Evolutionary conservation across 2,888 invertebrate species (phyloP).

Genomic region (Microplitis manilae): DNA sequence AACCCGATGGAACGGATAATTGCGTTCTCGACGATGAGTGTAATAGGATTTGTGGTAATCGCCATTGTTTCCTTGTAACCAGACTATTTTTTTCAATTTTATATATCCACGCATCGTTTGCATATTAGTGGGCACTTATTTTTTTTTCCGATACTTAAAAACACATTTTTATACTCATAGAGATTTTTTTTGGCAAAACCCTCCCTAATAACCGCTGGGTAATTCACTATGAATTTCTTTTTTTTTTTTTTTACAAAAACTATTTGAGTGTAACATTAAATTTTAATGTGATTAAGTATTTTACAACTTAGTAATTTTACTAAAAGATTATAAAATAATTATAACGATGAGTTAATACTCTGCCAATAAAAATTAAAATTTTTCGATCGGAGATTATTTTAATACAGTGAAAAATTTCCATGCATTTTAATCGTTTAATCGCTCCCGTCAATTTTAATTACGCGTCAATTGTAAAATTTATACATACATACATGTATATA

Average conservation of each 20-base stretch:
- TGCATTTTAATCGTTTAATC: constrained; percentile 14
- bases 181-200: neutral
- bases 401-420: neutral
- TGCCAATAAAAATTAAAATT: too few species aligned
- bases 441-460: constrained; percentile 18
- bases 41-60: constrained; percentile 34
- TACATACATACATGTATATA: neutral
- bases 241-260: too few species aligned
- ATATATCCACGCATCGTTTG: neutral
- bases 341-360: too few species aligned
- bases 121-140: neutral
- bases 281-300: too few species aligned
- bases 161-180: too few species aligned
- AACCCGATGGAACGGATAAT: constrained; percentile 34
- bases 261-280: too few species aligned
- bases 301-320: too few species aligned
- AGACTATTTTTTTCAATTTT: constrained; percentile 11
- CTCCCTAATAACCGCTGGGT: neutral
- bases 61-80: constrained; percentile 22
- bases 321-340: too few species aligned
- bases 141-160: neutral
- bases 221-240: neutral
- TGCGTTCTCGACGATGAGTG: constrained; percentile 32
- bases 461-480: constrained; percentile 21
- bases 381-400: too few species aligned